Conservation (phyloP, 2,888 invertebrate genomes). For the Tipula vernalis region DNA sequence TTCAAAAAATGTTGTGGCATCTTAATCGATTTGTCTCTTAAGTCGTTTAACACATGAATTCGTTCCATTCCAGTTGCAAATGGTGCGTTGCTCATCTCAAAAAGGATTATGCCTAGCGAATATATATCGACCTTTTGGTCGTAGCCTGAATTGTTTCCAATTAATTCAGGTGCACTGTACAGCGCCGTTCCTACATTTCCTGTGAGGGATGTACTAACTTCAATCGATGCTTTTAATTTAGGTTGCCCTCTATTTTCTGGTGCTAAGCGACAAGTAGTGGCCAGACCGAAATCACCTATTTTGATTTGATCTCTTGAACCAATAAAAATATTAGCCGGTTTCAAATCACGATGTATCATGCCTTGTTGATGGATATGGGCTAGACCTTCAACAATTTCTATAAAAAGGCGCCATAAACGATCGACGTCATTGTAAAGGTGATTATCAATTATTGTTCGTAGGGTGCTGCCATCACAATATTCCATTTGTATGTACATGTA, state of each 20-base stretch:
- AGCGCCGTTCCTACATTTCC: slow-evolving; percentile 88
- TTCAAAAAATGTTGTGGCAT: slow-evolving; percentile 55
- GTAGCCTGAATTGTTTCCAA: slow-evolving; percentile 40
- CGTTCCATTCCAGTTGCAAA: slow-evolving; percentile 84
- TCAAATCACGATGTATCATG: slow-evolving; percentile 73
- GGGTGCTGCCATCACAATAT: slow-evolving; percentile 85
- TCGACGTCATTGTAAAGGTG: slow-evolving; percentile 62
- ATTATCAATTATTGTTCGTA: slow-evolving; percentile 72
- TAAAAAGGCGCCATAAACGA: slow-evolving; percentile 80
- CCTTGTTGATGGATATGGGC: slow-evolving; percentile 89
- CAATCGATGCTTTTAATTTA: slow-evolving; percentile 19
- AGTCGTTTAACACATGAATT: slow-evolving; percentile 56
- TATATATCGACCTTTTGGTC: slow-evolving; percentile 82
- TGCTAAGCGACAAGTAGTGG: slow-evolving; percentile 44
- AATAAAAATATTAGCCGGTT: slow-evolving; percentile 89
- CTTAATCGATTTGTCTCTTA: slow-evolving; percentile 54
- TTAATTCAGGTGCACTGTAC: slow-evolving; percentile 89
- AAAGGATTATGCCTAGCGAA: slow-evolving; percentile 81
- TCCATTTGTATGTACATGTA: slow-evolving; percentile 89
- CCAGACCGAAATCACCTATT: slow-evolving; percentile 96
- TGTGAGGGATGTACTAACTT: slow-evolving; percentile 38
- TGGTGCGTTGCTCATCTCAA: slow-evolving; percentile 87
- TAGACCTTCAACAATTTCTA: slow-evolving; percentile 84
- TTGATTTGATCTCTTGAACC: slow-evolving; percentile 88
- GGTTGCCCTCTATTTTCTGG: neutral